Evolutionary conservation across 2,797 vertebrate genomes (phyloP), one percentile per base, ranked within the genome.

Genomic region (Alca torda): DNA sequence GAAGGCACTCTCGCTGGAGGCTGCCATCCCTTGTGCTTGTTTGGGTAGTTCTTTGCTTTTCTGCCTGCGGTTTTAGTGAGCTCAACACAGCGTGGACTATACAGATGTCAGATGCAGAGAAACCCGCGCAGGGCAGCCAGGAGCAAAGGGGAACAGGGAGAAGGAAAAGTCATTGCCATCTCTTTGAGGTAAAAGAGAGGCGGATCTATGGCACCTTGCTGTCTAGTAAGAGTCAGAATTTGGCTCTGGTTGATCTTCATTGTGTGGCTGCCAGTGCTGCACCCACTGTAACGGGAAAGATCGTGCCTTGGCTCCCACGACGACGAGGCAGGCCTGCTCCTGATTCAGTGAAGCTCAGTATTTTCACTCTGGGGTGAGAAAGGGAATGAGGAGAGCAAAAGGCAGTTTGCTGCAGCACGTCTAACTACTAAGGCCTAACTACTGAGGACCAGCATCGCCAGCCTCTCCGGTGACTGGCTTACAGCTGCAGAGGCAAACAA

Each of bases 221-320:
- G 43, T 50, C 60, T 72, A 8, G n/a, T 19, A 31, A 79, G 69
- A 72, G 46, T 33, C 23, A 61, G 45, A 63, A 67, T 92, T 73
- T 89, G 84, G 63, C 67, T 93, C 45, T 73, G 19, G 16, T 4
- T 87, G 76, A 24, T 89, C 37, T 56, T 56, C 1, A 0, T 46
- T 85, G 69, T 74, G 73, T 51, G 53, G 26, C 90, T 95, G 87
- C 72, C 82, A 91, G 3, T 41, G 64, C 79, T 26, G 59, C 69
- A 73, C 50, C 51, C 51, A 13, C 74, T 86, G 43, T 77, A 84
- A 28, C 0, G 0, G 76, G 53, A 86, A 89, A 57, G 50, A 72
- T 69, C 68, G 61, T 85, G 48, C 48, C 56, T 93, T 68, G 0
- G 0, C 61, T 92, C 48, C 63, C 56, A 68, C 73, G 63, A 1